phyloP scores from a whole-genome alignment of 1,140 invertebrate species.

The Notospermus geniculatus region DNA sequence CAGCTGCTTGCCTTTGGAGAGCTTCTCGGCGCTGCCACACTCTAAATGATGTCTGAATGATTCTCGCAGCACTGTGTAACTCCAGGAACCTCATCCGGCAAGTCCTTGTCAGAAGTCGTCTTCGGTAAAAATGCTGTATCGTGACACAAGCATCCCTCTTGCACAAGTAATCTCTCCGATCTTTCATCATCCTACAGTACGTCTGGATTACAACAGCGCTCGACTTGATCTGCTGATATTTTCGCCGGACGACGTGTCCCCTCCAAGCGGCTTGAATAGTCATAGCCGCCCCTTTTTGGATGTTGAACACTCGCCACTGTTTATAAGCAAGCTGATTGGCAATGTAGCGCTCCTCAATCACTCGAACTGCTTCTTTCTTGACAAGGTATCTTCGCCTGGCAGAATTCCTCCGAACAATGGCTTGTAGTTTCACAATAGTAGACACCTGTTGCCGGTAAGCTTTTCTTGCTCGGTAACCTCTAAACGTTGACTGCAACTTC shows the following conservation, averaged over 20 bases:
- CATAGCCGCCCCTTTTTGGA: constrained; percentile 8
- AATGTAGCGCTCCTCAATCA: constrained; percentile 7
- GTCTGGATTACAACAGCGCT: constrained; percentile 8
- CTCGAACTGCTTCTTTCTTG: constrained; percentile 7
- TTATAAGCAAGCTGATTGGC: background rate
- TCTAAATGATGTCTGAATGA: constrained; percentile 17
- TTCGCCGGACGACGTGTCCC: constrained; percentile 8
- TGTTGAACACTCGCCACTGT: background rate
- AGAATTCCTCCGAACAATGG: constrained; percentile 8
- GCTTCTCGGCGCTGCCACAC: background rate
- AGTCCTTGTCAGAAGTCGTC: constrained; percentile 11
- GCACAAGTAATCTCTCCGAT: background rate
- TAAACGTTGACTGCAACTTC: constrained; percentile 24
- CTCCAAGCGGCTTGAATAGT: constrained; percentile 19
- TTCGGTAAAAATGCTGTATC: constrained; percentile 22
- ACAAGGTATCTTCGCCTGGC: background rate
- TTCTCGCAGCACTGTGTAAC: constrained; percentile 11
- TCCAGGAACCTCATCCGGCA: constrained; percentile 16
- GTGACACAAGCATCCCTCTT: constrained; percentile 23
- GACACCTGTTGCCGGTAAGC: constrained; percentile 2
- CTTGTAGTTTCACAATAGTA: constrained; percentile 20
- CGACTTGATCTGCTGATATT: background rate
- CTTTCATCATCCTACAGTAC: background rate
- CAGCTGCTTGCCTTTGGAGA: constrained; percentile 11
- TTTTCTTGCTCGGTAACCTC: constrained; percentile 14